Evolutionary conservation across 2,113 vertebrate genomes (phyloP), one percentile per base, ranked within the genome.

Genomic region (Halichoeres trimaculatus): DNA sequence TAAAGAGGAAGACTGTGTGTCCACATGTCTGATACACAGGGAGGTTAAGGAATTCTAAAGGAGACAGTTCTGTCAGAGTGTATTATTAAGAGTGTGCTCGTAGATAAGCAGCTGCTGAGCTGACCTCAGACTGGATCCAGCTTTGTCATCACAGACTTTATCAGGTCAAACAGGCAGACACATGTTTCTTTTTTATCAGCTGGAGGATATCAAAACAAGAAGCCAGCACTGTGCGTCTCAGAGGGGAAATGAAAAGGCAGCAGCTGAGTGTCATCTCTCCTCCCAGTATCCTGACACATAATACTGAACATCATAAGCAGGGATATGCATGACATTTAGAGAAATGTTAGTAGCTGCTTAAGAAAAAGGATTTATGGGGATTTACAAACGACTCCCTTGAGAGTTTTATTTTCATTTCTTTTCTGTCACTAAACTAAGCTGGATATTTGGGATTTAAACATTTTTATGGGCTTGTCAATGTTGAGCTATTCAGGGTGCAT

Each of bases 281-380:
- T 78, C 78, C 76, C 74, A 58, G 71, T 51, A 35, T 61, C 55
- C 55, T 36, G 64, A 53, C 76, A 59, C 50, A 69, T 48, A 70
- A 62, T 36, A 61, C 52, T 74, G 57, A 83, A 70, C 71, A 70
- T 69, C 64, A 58, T 89, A 87, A 92, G 74, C 85, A 58, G 58
- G 81, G 75, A 74, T 82, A 74, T 62, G 51, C 77, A 76, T 83
- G 84, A 86, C 85, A 90, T 83, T 90, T 82, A 65, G 63, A 85
- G 82, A 87, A 58, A 70, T 83, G 81, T 88, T 85, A 79, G 81
- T 45, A 76, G 84, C 80, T 84, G 76, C 84, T 85, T 75, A 81
- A 74, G 77, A 84, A 89, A 81, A 80, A 78, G 83, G 82, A 90
- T 89, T 89, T 86, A 36, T 52, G 61, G 50, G 78, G 83, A 87